Percentiles rank a stretch among this genome's conserved stretches.
phyloP scores from a whole-genome alignment of 2,113 vertebrate species.

The Parus major region DNA sequence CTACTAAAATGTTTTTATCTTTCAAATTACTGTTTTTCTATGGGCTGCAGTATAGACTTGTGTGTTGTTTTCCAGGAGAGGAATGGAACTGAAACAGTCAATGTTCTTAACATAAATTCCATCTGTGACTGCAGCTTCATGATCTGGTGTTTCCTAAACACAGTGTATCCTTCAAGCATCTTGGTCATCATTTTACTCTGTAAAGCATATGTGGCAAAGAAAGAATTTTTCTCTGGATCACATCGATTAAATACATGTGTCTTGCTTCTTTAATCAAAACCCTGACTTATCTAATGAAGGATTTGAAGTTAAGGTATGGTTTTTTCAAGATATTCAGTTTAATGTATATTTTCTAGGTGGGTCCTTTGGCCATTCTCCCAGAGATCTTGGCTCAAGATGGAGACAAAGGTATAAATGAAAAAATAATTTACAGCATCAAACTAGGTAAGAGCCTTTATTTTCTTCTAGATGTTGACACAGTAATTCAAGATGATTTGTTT shows the following conservation, averaged over 20 bases:
- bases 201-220: neutral
- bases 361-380: constrained; percentile 59
- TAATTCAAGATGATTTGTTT: neutral
- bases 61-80: neutral
- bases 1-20: neutral
- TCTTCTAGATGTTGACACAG: neutral
- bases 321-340: neutral
- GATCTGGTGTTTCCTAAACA: neutral
- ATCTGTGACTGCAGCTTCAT: neutral
- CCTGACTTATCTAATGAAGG: neutral
- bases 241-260: neutral
- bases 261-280: neutral
- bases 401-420: constrained; percentile 77
- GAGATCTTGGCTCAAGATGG: constrained; percentile 81
- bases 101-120: neutral
- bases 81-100: neutral
- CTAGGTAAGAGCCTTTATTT: constrained; percentile 47
- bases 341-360: constrained; percentile 48
- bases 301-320: neutral
- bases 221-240: neutral
- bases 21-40: neutral
- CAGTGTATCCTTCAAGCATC: neutral
- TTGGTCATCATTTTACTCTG: neutral
- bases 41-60: neutral
- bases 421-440: constrained; percentile 74